Percentiles rank a stretch among this genome's conserved stretches.
These are phyloP conservation scores for Melieria omissa DNA, from an alignment of 2,888 invertebrate genomes.

Conservation along the genomic window DNA sequence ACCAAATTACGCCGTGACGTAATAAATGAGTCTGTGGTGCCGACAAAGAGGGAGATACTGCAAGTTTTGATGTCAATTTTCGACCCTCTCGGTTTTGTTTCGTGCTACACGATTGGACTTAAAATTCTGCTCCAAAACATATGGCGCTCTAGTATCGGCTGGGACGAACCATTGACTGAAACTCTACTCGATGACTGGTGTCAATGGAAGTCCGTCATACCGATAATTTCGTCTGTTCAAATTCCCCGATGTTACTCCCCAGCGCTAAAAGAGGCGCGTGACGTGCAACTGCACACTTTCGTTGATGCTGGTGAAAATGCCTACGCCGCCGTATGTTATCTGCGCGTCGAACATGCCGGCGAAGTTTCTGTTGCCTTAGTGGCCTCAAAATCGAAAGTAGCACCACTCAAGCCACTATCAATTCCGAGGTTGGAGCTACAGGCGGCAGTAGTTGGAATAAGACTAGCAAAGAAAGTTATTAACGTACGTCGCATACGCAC, in stretches of 20 bases:
- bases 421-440: slow-evolving; percentile 13
- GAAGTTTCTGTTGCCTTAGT: too few relatives aligned
- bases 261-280: neutral
- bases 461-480: neutral
- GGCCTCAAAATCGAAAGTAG: too few relatives aligned
- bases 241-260: slow-evolving; percentile 40
- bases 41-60: slow-evolving; percentile 39
- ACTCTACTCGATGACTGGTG: slow-evolving; percentile 30
- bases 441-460: neutral
- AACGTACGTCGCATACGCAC: neutral
- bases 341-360: too few relatives aligned
- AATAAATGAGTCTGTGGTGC: slow-evolving; percentile 28
- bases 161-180: slow-evolving; percentile 35
- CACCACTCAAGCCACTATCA: slow-evolving; percentile 8
- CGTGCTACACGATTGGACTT: slow-evolving; percentile 37
- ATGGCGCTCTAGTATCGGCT: slow-evolving; percentile 43
- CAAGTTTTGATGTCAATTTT: slow-evolving; percentile 44
- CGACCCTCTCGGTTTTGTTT: slow-evolving; percentile 40
- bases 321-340: slow-evolving; percentile 38
- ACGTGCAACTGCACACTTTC: slow-evolving; percentile 39
- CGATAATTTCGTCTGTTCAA: slow-evolving; percentile 28
- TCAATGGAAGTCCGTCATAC: slow-evolving; percentile 37
- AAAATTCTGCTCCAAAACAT: slow-evolving; percentile 43
- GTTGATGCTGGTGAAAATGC: slow-evolving; percentile 41
- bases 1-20: slow-evolving; percentile 34